Evolutionary conservation across 2,797 vertebrate genomes (phyloP), one percentile per base, ranked within the genome.

Genomic region (Tolypeutes matacus): DNA sequence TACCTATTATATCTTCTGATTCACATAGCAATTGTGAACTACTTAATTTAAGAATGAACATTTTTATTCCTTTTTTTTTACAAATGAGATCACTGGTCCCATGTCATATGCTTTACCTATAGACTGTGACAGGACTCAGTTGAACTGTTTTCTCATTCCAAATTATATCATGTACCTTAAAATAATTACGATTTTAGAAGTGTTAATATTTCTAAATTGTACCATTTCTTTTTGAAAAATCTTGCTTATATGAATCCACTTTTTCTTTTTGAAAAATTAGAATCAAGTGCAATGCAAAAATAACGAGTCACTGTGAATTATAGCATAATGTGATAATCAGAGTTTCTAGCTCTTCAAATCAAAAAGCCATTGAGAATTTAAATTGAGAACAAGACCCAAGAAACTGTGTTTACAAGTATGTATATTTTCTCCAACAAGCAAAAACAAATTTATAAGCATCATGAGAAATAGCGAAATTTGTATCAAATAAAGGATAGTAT

Each of bases 181-280:
- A 94, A 78, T 27, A 83, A 3, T 72, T 51, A 34, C 4, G 13
- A 11, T 84, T 86, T 92, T 62, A 62, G 13, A 72, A 78, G 23
- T 29, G 77, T 83, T 56, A 81, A 46, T 77, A 82, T 85, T 78
- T 6, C 15, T 42, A 81, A 75, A 67, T n/a, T 11, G 31, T 83
- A 36, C 1, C 14, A 3, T 39, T 15, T 49, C 2, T 14, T 39
- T 73, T 76, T 58, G 17, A 62, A 86, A 87, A 20, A 39, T 21
- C n/a, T 2, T 11, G 36, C n/a, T 75, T 60, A 36, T 70, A 91
- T 51, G 4, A 82, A 65, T 76, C 91, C 86, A 53, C 2, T 85
- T 62, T 7, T 56, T 4, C 20, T 46, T 73, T 89, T 95, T 91
- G 10, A 86, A 93, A 89, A 89, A 11, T 51, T 64, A 84, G 36